phyloP scores from a whole-genome alignment of 2,113 vertebrate species.

The Microtus richardsoni region DNA sequence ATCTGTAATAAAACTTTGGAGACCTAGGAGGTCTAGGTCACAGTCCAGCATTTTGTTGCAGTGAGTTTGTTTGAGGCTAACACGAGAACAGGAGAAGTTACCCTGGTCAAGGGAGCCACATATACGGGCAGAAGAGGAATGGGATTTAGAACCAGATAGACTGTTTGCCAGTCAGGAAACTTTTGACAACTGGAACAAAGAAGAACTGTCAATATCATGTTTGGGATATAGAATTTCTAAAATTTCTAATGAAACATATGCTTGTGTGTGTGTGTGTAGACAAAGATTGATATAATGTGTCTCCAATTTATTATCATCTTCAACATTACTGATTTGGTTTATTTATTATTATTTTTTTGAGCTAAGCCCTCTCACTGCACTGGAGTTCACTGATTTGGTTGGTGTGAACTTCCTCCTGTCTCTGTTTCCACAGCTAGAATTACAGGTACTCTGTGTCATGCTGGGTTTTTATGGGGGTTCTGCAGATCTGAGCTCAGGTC shows the following conservation, averaged over 20 bases:
- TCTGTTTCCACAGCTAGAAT: neutral
- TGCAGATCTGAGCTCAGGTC: neutral
- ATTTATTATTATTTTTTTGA: neutral
- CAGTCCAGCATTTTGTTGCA: neutral
- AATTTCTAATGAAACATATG: neutral
- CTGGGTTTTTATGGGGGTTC: neutral
- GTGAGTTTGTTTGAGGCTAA: neutral
- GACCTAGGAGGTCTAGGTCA: constrained; percentile 10
- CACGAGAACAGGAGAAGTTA: neutral
- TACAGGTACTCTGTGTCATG: neutral
- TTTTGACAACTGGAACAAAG: neutral
- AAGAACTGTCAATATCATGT: neutral
- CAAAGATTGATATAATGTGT: neutral
- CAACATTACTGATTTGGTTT: too few species aligned
- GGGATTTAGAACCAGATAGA: neutral
- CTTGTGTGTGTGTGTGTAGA: neutral
- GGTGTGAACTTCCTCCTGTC: neutral
- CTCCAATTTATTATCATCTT: neutral
- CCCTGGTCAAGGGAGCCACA: neutral
- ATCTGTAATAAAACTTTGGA: neutral
- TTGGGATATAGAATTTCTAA: neutral
- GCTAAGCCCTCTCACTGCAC: neutral
- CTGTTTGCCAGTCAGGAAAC: neutral
- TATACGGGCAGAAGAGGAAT: neutral
- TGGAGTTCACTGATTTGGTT: neutral